Evolutionary conservation across 2,888 invertebrate species (phyloP).

Genomic region (Schizaphis graminum): DNA sequence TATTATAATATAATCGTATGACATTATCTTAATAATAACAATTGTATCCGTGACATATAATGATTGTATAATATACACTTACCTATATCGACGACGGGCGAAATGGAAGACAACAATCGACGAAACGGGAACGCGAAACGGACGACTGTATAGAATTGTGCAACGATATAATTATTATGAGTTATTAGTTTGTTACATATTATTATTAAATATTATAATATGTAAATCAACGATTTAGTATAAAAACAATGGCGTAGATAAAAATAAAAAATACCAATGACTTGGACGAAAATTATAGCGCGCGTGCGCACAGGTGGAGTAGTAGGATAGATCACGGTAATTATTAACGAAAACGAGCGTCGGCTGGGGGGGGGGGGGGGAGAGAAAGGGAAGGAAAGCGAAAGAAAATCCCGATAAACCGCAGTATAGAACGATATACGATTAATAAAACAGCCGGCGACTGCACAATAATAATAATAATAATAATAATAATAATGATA

Average conservation of each 20-base stretch:
- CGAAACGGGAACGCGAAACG: background rate
- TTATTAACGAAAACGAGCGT: background rate
- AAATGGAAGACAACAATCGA: background rate
- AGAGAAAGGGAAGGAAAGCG: background rate
- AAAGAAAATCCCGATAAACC: background rate
- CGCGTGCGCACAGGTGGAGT: background rate
- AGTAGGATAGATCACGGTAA: background rate
- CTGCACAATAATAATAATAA: background rate
- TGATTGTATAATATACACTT: background rate
- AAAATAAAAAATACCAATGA: background rate
- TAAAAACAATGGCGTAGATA: background rate
- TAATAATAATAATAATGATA: background rate
- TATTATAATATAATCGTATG: background rate
- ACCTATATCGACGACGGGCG: conserved; percentile 13
- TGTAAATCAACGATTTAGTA: background rate
- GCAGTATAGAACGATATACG: background rate
- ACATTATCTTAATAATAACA: background rate
- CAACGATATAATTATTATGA: background rate
- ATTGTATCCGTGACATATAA: background rate
- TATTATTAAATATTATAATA: background rate
- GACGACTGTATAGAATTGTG: background rate
- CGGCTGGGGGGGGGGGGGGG: too few relatives aligned
- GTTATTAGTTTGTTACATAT: background rate
- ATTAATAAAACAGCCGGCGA: background rate
- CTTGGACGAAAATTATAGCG: background rate